Evolutionary conservation across 2,797 vertebrate genomes (phyloP).

Genomic region (Aplochiton taeniatus): DNA sequence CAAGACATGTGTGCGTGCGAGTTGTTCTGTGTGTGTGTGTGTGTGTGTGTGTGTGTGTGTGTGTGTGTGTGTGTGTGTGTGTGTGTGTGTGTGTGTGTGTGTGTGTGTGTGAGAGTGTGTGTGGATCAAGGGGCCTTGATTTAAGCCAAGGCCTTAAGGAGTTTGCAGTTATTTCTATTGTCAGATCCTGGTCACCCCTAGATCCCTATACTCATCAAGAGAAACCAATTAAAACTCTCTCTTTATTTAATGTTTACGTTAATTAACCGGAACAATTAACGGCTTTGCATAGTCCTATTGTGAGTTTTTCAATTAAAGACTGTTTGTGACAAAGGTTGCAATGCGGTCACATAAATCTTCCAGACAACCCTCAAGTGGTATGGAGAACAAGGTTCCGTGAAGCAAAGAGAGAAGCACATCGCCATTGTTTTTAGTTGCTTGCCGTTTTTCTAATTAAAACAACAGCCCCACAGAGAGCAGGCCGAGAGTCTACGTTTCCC

Average conservation of each 20-base stretch:
- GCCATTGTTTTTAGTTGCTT: background rate
- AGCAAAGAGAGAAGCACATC: slow-evolving; percentile 11
- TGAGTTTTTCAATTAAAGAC: slow-evolving; percentile 71
- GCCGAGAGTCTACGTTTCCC: too few species aligned
- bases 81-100: background rate
- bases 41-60: background rate
- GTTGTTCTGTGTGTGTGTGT: background rate
- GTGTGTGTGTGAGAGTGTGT: background rate
- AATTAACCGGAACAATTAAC: slow-evolving; percentile 76
- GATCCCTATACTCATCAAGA: slow-evolving; percentile 76
- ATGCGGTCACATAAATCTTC: slow-evolving; percentile 57
- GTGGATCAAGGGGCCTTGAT: slow-evolving; percentile 15
- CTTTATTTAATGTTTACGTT: slow-evolving; percentile 78
- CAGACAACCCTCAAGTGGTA: slow-evolving; percentile 44
- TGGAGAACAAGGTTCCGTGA: slow-evolving; percentile 28
- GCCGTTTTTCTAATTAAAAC: too few species aligned
- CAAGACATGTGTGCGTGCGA: background rate
- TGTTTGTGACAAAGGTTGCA: slow-evolving; percentile 61
- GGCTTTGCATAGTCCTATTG: slow-evolving; percentile 68
- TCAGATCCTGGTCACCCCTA: slow-evolving; percentile 70
- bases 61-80: background rate
- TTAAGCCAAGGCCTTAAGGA: slow-evolving; percentile 63
- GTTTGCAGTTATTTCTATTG: slow-evolving; percentile 73
- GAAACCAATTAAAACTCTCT: slow-evolving; percentile 75
- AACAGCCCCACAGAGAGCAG: too few species aligned